Evolutionary conservation across 2,888 invertebrate species (phyloP).

Genomic region (Mythimna vitellina): DNA sequence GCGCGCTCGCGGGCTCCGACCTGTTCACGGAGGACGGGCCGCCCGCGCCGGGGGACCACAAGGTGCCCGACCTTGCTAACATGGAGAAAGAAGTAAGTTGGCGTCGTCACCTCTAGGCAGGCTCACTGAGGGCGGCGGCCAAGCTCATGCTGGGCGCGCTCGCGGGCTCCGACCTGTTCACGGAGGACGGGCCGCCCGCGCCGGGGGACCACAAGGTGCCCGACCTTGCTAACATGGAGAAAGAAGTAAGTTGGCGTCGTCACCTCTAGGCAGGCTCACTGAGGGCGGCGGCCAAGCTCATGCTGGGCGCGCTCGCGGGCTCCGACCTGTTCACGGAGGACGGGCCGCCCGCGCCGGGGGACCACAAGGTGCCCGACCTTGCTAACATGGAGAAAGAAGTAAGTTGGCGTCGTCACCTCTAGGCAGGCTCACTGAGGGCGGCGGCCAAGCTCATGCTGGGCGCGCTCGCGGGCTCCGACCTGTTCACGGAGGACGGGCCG

Average conservation of each 20-base stretch:
- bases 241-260: constrained; percentile 58
- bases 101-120: too few relatives aligned
- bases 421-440: constrained; percentile 17
- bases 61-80: constrained; percentile 71
- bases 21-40: constrained; percentile 92
- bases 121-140: constrained; percentile 69
- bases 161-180: constrained; percentile 90
- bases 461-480: constrained; percentile 84
- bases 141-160: constrained; percentile 76
- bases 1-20: constrained; percentile 84
- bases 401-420: too few relatives aligned
- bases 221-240: constrained; percentile 75
- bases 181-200: constrained; percentile 89
- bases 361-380: constrained; percentile 68
- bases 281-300: constrained; percentile 73
- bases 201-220: constrained; percentile 54
- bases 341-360: constrained; percentile 74
- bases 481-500: constrained; percentile 92
- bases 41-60: constrained; percentile 60
- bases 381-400: constrained; percentile 74
- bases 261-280: too few relatives aligned
- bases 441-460: constrained; percentile 77
- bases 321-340: constrained; percentile 92
- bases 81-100: constrained; percentile 70
- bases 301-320: constrained; percentile 79